These are phyloP conservation scores for Macroglossus sobrinus DNA, from an alignment of 2,113 vertebrate genomes.

Conservation along the genomic window DNA sequence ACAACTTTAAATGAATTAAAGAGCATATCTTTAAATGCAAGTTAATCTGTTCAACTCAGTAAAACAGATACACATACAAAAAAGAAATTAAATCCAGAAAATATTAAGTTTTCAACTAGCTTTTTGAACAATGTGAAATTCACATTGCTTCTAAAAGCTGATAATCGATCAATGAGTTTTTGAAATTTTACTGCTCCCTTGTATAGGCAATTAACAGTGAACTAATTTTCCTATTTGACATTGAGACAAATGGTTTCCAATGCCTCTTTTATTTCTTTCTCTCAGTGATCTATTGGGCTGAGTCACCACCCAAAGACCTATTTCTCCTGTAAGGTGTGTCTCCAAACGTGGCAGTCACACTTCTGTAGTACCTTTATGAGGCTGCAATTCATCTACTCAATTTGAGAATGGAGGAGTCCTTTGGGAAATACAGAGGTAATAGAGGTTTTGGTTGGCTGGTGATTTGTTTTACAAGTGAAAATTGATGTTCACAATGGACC, in stretches of 20 bases:
- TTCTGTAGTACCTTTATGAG: background rate
- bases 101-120: background rate
- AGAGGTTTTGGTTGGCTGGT: slow-evolving; percentile 19
- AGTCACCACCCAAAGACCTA: background rate
- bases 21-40: background rate
- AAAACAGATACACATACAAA: background rate
- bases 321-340: background rate
- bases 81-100: background rate
- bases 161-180: background rate
- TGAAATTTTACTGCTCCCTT: background rate
- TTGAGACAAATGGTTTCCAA: background rate
- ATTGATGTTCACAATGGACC: slow-evolving; percentile 17
- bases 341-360: background rate
- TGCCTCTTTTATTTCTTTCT: background rate
- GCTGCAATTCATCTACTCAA: background rate
- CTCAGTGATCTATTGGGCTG: background rate
- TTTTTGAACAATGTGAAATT: background rate
- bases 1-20: background rate
- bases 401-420: slow-evolving; percentile 39
- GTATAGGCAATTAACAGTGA: background rate
- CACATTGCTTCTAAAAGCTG: background rate
- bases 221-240: background rate
- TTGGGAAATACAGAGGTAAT: slow-evolving; percentile 38
- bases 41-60: background rate
- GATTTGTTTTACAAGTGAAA: slow-evolving; percentile 50